Base-by-base conservation (phyloP, 2,888 invertebrate species). In the Tenthredo notha region DNA sequence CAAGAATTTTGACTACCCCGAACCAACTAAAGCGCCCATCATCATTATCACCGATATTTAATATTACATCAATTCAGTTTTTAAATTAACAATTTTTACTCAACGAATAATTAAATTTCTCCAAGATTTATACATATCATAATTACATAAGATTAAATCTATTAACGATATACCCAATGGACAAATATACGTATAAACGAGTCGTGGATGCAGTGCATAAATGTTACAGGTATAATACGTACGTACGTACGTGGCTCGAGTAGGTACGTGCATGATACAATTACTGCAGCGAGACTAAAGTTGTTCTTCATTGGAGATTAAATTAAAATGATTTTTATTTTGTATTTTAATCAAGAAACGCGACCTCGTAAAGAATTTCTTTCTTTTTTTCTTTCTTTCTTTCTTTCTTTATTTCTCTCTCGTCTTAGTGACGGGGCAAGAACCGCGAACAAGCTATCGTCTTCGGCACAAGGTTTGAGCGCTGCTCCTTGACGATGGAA, bases 361-460 rank as follows among this genome's bases (percentile, higher is more conserved):
- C 4, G 43, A 43, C 43, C 43, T 74, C 40, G 72, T 43, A 43
- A n/a, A 7, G n/a, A 43, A 74, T 74, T 74, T 74, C n/a, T 67
- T 43, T 74, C 25, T 40, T 33, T 7, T n/a, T 6, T 29, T 37
- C 7, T 12, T 33, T 7, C 7, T 37, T 2, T 37, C 7, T 37
- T 2, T 7, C 7, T 37, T 2, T 29, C 0, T 2, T 29, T 29
- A 2, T 65, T 6, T 2, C 12, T 65, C n/a, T 33, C 67, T 54
- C n/a, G 18, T 54, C 9, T 70, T 18, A 29, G 15, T 70, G 29
- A 74, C 72, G 72, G 21, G 40, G 72, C 72, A 43, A 74, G 40
- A 74, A 74, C 77, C 77, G 77, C 18, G 29, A 43, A 74, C 21
- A 43, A 40, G 74, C 74, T 21, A 40, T 67, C 37, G 72, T 54